Base-by-base conservation (phyloP, 64 coral and sea anemone species). In the Pocillopora verrucosa region DNA sequence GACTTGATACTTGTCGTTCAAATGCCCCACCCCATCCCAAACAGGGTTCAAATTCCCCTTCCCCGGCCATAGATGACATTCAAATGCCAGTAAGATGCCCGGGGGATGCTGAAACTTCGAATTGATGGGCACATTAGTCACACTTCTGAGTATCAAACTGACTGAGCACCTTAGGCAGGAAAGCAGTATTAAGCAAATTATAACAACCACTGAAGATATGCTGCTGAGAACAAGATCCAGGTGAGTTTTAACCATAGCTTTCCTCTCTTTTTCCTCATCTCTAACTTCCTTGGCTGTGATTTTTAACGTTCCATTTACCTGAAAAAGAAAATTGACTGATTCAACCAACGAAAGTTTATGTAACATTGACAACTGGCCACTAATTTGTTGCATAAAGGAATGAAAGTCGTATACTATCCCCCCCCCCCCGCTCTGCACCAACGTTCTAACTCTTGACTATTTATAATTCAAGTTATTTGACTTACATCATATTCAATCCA, bases 401-500 rank as follows among this genome's bases (percentile, higher is more conserved):
- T 3, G 41, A 51, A 51, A 51, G 41, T 3, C 3, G 41, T 51
- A 51, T 30, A 30, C 30, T 30, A 51, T 0, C 41, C 41, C 41
- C 1, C 41, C 41, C 30, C n/a, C n/a, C n/a, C 30, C 30, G n/a
- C 30, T 51, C 6, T 34, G 1, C 16, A 26, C n/a, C 20, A 51
- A 51, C 7, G 41, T 0, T 51, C 22, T 60, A 59, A 13, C 45
- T 24, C 61, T 15, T 63, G 1, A 63, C 2, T 1, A 30, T 30
- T 58, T 37, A 12, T 11, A 34, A 3, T 11, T 13, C 0, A 1
- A 74, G 11, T 36, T 35, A 26, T 34, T 20, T 60, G 1, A 26
- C 80, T 83, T 45, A 85, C 82, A 5, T 85, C 82, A 30, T 72
- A 72, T 85, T 72, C 37, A 38, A 85, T 45, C 82, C 82, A 85